Evolutionary conservation across 2,888 invertebrate genomes (phyloP), one percentile per base, ranked within the genome.

Genomic region (Neoitamus cyanurus): DNA sequence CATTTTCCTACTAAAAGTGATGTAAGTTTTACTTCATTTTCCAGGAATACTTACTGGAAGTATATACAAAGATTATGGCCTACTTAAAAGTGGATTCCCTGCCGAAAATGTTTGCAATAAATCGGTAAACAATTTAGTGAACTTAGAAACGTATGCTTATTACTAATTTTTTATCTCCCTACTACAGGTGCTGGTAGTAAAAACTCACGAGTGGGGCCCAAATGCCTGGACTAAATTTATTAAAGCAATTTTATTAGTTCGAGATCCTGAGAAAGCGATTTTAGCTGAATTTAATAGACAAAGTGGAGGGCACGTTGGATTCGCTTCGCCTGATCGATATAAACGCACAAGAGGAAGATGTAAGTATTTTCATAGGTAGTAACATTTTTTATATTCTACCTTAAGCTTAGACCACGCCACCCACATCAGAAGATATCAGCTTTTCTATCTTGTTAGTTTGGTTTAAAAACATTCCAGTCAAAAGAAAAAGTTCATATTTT

Each of bases 301-400:
- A 85, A 95, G 95, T 87, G 96, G 95, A 73, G 96, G 96, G 0
- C 96, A 96, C 88, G 94, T 96, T 85, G 96, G 96, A 0, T 95
- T 95, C 86, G 96, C 96, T 0, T 94, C 95, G 0, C 93, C 93
- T 5, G 94, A 94, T 89, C 91, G 94, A 86, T 94, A 94, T 88
- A 93, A 92, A 86, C 91, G 94, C 83, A 94, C 92, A 88, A 93
- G 92, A 90, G 94, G 93, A 90, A 93, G 92, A 92, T 93, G 94
- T 94, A 91, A 92, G 92, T 88, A 34, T 4, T 30, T 30, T 15
- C 15, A 13, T 86, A 31, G n/a, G 28, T 31, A n/a, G n/a, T 42
- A 42, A 1, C 37, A 42, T 1, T 42, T 42, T 42, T 13, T 15
- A 42, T n/a, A 42, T n/a, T 15, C 13, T 36, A n/a, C n/a, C n/a